Evolutionary conservation across 1,140 invertebrate genomes (phyloP).

Genomic region (Arctopsyche grandis): DNA sequence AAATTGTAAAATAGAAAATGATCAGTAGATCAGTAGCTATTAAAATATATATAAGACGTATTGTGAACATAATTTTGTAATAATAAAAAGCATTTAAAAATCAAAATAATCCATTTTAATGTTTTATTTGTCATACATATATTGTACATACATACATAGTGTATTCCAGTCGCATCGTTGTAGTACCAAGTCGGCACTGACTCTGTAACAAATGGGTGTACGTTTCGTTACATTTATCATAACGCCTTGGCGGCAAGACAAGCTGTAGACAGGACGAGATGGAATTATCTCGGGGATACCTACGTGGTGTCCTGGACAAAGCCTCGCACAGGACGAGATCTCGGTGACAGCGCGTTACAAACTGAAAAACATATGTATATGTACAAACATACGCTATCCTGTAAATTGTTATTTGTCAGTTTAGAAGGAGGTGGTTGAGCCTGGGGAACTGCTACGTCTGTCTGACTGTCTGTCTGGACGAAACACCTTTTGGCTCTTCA

Average conservation of each 20-base stretch:
- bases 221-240: constrained; percentile 47
- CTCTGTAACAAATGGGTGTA: constrained; percentile 40
- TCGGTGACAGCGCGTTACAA: constrained; percentile 18
- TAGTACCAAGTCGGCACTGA: not conserved
- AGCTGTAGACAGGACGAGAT: constrained; percentile 37
- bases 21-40: no score
- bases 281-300: constrained; percentile 35
- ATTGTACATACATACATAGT: no score
- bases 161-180: no score
- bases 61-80: no score
- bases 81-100: no score
- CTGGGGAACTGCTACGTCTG: not conserved
- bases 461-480: not conserved
- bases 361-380: not conserved
- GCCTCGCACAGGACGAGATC: constrained; percentile 8
- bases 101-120: no score
- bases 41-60: no score
- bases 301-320: constrained; percentile 24
- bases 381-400: not conserved
- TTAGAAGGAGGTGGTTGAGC: not conserved
- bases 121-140: no score
- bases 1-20: no score
- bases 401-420: constrained; percentile 22
- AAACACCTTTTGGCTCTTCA: not conserved
- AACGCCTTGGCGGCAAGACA: constrained; percentile 37